A percentile compares a stretch with the other conserved stretches of the same genome.
Evolutionary conservation across 2,113 vertebrate genomes (phyloP).

Genomic region (Craseonycteris thonglongyai): DNA sequence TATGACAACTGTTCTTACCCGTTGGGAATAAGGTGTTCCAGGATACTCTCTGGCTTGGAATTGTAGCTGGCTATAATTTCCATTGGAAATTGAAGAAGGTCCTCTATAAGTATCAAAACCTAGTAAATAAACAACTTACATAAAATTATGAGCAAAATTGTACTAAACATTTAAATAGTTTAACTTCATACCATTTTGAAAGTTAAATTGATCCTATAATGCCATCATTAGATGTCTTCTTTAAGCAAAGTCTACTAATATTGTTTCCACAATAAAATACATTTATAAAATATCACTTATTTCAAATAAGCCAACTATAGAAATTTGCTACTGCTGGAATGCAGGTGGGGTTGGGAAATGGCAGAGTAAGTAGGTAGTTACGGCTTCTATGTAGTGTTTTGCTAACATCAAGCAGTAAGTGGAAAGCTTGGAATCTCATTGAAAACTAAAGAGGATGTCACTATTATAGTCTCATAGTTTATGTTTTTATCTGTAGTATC

Average conservation of each 20-base stretch:
- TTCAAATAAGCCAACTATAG: neutral
- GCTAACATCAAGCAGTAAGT: neutral
- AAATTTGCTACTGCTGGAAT: neutral
- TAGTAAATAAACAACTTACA: conserved; percentile 56
- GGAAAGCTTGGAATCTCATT: neutral
- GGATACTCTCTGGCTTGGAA: conserved; percentile 84
- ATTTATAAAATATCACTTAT: neutral
- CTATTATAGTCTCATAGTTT: neutral
- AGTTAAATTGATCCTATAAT: neutral
- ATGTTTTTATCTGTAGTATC: neutral
- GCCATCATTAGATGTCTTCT: neutral
- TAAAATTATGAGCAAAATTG: conserved; percentile 28
- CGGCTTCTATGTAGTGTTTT: neutral
- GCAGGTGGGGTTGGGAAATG: neutral
- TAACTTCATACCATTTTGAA: neutral
- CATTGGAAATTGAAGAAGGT: conserved; percentile 79
- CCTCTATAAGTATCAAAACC: conserved; percentile 83
- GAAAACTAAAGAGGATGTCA: neutral
- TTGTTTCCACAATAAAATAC: neutral
- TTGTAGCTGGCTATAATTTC: conserved; percentile 80
- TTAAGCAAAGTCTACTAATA: neutral
- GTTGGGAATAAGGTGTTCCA: conserved; percentile 81
- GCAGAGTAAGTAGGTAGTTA: neutral
- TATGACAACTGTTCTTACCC: conserved; percentile 74
- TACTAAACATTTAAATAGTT: neutral